Evolutionary conservation across 2,888 invertebrate genomes (phyloP).

Genomic region (Lithodes maja): DNA sequence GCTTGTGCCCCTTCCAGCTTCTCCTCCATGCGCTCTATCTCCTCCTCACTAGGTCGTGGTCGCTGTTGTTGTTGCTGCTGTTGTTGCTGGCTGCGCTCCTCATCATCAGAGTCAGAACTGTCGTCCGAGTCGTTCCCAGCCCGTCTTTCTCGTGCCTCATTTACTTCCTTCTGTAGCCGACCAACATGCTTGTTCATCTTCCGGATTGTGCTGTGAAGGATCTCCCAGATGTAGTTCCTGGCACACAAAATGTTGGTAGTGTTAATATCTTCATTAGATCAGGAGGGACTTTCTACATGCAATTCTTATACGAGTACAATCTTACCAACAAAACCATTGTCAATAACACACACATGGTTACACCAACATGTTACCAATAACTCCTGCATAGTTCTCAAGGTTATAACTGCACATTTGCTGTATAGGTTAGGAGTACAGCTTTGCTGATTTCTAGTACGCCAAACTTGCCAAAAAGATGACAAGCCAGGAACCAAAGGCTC

Average conservation of each 20-base stretch:
- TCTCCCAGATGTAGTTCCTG: slow-evolving; percentile 96
- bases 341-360: too few species aligned
- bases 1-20: slow-evolving; percentile 94
- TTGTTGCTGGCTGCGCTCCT: slow-evolving; percentile 25
- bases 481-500: too few species aligned
- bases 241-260: slow-evolving; percentile 56
- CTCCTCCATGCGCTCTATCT: slow-evolving; percentile 97
- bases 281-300: too few species aligned
- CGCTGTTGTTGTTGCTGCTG: slow-evolving; percentile 34
- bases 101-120: slow-evolving; percentile 65
- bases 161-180: slow-evolving; percentile 83
- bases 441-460: too few species aligned
- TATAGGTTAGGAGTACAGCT: too few species aligned
- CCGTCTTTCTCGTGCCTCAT: slow-evolving; percentile 72
- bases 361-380: too few species aligned
- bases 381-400: too few species aligned
- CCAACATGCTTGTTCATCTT: slow-evolving; percentile 98
- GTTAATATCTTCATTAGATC: neutral
- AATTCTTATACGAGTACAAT: too few species aligned
- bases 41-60: slow-evolving; percentile 83
- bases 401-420: too few species aligned
- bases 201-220: slow-evolving; percentile 94
- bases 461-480: too few species aligned
- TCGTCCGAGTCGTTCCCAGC: slow-evolving; percentile 57
- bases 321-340: too few species aligned